These are phyloP conservation scores for Andinoacara biseriatus DNA, from an alignment of 2,113 vertebrate genomes.

Conservation along the genomic window DNA sequence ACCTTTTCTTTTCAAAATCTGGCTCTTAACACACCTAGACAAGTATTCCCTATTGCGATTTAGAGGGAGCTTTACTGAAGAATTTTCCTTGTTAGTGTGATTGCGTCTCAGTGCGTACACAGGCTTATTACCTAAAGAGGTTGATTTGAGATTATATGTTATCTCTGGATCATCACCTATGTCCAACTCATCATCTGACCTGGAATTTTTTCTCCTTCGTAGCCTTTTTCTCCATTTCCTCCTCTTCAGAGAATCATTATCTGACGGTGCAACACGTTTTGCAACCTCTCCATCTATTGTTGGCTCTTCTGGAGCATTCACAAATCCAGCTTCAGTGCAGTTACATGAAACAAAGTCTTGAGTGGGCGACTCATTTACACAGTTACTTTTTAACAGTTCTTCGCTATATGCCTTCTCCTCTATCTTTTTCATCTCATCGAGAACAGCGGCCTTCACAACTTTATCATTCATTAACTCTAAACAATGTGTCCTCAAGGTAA, in stretches of 20 bases:
- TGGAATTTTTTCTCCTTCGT: conserved; percentile 6
- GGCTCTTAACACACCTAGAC: conserved; percentile 76
- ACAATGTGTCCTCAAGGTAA: conserved; percentile 93
- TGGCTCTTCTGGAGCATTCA: conserved; percentile 4
- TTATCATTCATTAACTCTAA: conserved; percentile 89
- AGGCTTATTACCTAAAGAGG: conserved; percentile 22
- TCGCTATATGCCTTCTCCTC: conserved; percentile 74
- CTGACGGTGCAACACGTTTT: background rate
- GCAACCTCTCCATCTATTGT: background rate
- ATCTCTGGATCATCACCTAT: conserved; percentile 68
- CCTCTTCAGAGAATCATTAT: conserved; percentile 33
- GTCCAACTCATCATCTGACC: conserved; percentile 64
- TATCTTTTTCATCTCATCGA: conserved; percentile 83
- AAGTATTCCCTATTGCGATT: conserved; percentile 74
- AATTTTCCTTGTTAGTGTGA: conserved; percentile 48
- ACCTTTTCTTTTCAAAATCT: conserved; percentile 77
- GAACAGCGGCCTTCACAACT: conserved; percentile 77
- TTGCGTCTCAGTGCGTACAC: conserved; percentile 68
- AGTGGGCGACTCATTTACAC: conserved; percentile 19
- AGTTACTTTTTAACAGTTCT: conserved; percentile 46
- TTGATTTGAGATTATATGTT: conserved; percentile 60
- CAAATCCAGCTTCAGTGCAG: conserved; percentile 37
- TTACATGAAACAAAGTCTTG: conserved; percentile 19
- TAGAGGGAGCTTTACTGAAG: conserved; percentile 52
- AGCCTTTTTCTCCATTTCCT: conserved; percentile 49